Evolutionary conservation across 2,888 invertebrate genomes (phyloP).

Genomic region (Diaprepes abbreviatus): DNA sequence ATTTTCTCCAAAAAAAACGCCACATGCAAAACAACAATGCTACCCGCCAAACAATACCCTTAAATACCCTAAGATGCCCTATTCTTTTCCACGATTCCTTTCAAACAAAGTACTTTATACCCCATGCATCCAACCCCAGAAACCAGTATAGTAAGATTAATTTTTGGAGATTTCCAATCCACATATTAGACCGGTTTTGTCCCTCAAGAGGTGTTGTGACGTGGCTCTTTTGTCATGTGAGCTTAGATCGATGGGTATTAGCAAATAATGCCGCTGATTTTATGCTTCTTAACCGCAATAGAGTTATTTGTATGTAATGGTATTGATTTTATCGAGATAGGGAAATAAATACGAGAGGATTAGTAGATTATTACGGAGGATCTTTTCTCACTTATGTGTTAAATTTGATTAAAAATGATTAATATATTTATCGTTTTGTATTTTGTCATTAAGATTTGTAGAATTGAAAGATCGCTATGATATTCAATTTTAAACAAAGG

Average conservation of each 20-base stretch:
- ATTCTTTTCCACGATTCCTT: conserved; percentile 35
- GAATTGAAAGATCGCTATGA: too few relatives aligned
- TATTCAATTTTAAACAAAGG: too few relatives aligned
- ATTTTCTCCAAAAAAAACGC: conserved; percentile 14
- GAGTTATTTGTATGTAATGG: conserved; percentile 21
- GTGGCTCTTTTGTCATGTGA: conserved; percentile 43
- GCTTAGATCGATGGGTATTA: conserved; percentile 49
- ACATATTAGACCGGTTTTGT: conserved; percentile 42
- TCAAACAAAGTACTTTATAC: conserved; percentile 33
- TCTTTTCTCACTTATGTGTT: too few relatives aligned
- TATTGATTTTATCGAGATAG: conserved; percentile 40
- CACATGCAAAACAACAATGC: conserved; percentile 42
- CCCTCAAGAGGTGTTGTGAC: conserved; percentile 50
- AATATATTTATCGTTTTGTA: too few relatives aligned
- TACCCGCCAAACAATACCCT: conserved; percentile 26
- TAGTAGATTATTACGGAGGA: too few relatives aligned
- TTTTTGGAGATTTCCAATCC: conserved; percentile 41
- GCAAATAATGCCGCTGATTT: conserved; percentile 43
- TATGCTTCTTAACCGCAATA: conserved; percentile 35
- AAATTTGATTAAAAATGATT: too few relatives aligned
- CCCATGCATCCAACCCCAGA: conserved; percentile 32
- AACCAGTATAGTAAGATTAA: conserved; percentile 43
- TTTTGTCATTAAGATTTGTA: too few relatives aligned
- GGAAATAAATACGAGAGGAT: too few relatives aligned
- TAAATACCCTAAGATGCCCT: conserved; percentile 29